These are phyloP conservation scores for Agrypnia vestita DNA, from an alignment of 1,140 invertebrate species.

Conservation along the genomic window DNA sequence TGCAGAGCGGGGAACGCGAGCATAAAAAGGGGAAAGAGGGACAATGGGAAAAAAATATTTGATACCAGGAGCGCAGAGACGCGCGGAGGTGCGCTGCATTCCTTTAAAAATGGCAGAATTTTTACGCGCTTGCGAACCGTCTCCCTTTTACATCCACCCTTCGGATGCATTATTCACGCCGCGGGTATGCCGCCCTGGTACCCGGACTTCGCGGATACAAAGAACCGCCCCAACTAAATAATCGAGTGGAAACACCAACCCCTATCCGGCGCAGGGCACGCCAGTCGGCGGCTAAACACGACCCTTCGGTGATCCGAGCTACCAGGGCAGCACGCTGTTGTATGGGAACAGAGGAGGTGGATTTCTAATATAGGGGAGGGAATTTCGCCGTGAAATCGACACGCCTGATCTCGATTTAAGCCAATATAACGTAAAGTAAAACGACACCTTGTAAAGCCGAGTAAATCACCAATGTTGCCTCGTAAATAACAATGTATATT, in stretches of 20 bases:
- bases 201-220: conserved; percentile 2
- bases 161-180: conserved; percentile 28
- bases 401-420: background rate
- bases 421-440: background rate
- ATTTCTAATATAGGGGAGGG: conserved; percentile 1
- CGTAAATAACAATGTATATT: background rate
- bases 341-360: conserved; percentile 35
- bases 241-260: conserved; percentile 40
- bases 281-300: conserved; percentile 44
- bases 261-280: conserved; percentile 43
- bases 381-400: background rate
- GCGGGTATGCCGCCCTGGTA: conserved; percentile 29
- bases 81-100: conserved; percentile 10
- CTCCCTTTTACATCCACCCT: conserved; percentile 2
- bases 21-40: conserved; percentile 43
- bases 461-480: background rate
- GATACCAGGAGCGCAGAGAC: conserved; percentile 45
- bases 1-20: conserved; percentile 18
- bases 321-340: conserved; percentile 47
- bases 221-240: conserved; percentile 44
- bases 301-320: conserved; percentile 52
- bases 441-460: background rate
- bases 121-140: conserved; percentile 22
- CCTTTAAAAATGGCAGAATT: conserved; percentile 35
- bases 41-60: conserved; percentile 60